Evolutionary conservation across 2,113 vertebrate species (phyloP), one percentile per base, ranked within the genome.

Genomic region (Malurus alboscapulatus): DNA sequence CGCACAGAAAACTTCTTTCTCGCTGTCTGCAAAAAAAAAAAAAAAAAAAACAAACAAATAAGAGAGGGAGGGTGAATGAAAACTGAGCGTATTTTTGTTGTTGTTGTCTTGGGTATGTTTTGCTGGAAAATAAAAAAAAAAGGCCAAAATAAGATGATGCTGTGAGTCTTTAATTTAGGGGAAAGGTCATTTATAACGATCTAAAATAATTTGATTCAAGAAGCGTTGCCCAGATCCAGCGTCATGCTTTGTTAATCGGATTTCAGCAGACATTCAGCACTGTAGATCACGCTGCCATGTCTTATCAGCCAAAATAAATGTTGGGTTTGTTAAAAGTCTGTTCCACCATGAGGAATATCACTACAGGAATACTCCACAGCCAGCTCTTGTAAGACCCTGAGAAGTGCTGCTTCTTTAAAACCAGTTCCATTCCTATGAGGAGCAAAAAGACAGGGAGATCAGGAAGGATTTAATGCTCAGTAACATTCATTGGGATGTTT

Each of bases 1-100:
- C 51, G 15, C 50, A 80, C 32, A 96, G 72, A 93, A 89, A 96
- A 92, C 34, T 76, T 72, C 54, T 93, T 87, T 89, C 59, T 91
- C 79, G 45, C 24, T 58, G 5, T 78, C 82, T 59, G 30, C 15
- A 68, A 48, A n/a, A 82, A 47, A 40, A 20, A 27, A 30, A 42
- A 29, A 68, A 38, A 38, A 38, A 10, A 38, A 38, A 38, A 38
- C 62, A 38, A 11, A 10, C 10, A 38, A 38, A 38, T 11, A 38
- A 38, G 10, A 65, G 48, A 24, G 38, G 29, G 30, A 63, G 32
- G 59, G 44, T 91, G 87, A 95, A 93, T 83, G 87, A 92, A 92
- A 95, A 90, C 36, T 40, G 78, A 40, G 40, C 0, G 0, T 44
- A 42, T 67, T 88, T 76, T 69, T 72, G n/a, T 77, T 92, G 42